phyloP scores from a whole-genome alignment of 1,140 invertebrate species.

The Saccostrea cuccullata region DNA sequence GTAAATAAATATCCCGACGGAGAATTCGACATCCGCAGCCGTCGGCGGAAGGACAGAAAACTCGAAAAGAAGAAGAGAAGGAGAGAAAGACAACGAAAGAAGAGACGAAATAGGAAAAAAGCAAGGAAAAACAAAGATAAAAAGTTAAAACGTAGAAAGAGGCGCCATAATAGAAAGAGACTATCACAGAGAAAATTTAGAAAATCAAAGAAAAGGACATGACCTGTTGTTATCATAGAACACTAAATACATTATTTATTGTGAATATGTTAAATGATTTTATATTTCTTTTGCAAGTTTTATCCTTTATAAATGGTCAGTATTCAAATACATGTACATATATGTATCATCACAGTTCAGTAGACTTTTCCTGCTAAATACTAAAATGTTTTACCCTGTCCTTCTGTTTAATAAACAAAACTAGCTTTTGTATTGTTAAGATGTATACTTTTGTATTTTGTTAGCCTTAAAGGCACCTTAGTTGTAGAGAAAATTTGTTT shows the following conservation, averaged over 20 bases:
- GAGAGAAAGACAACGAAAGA: constrained; percentile 39
- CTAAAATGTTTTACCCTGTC: neutral
- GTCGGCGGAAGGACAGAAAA: constrained; percentile 43
- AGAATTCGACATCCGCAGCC: constrained; percentile 49
- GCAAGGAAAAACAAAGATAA: constrained; percentile 33
- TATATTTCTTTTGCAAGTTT: constrained; percentile 12
- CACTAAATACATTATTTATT: constrained; percentile 8
- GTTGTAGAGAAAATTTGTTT: neutral
- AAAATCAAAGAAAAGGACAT: neutral
- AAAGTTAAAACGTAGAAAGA: constrained; percentile 35
- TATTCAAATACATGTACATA: neutral
- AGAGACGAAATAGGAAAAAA: constrained; percentile 45
- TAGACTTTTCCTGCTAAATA: neutral
- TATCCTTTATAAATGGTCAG: constrained; percentile 15
- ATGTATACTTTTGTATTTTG: neutral
- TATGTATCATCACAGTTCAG: constrained; percentile 1
- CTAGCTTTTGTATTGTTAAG: neutral
- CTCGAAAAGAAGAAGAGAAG: constrained; percentile 47
- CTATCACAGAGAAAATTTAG: constrained; percentile 34
- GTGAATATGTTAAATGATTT: neutral
- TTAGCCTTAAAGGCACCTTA: constrained; percentile 24
- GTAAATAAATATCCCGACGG: constrained; percentile 51
- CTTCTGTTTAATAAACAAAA: neutral
- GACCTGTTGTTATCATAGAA: neutral
- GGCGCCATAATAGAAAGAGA: constrained; percentile 24